Conservation (phyloP, 2,113 vertebrate species). For the Tragulus kanchil region DNA sequence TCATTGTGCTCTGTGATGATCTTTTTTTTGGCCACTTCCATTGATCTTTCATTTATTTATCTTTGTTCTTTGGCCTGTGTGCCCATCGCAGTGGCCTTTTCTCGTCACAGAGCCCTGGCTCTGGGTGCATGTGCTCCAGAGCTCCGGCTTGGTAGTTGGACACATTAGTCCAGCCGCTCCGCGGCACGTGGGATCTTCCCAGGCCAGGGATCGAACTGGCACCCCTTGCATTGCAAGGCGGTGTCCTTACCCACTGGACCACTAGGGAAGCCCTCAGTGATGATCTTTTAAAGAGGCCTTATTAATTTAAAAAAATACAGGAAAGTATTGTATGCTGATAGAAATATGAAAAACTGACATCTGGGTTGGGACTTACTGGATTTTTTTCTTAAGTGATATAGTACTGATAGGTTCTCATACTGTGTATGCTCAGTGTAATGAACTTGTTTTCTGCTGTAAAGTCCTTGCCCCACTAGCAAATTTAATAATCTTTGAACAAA, state of each 20-base stretch:
- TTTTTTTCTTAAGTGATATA: not conserved
- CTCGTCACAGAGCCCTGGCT: too few species aligned
- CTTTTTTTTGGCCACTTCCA: not conserved
- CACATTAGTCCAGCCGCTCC: too few species aligned
- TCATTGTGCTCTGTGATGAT: not conserved
- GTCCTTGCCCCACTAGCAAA: constrained; percentile 49
- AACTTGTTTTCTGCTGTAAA: constrained; percentile 48
- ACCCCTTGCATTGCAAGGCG: too few species aligned
- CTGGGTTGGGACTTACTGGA: not conserved
- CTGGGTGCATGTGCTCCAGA: too few species aligned
- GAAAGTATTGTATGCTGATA: not conserved
- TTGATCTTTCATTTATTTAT: too few species aligned
- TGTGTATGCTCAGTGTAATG: not conserved
- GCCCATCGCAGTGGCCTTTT: too few species aligned
- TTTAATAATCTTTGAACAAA: constrained; percentile 77
- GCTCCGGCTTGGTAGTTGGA: too few species aligned
- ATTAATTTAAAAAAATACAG: not conserved
- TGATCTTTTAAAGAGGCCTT: not conserved
- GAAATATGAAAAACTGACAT: not conserved
- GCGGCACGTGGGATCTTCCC: too few species aligned
- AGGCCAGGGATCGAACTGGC: too few species aligned
- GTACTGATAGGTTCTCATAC: not conserved
- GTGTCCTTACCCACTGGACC: too few species aligned
- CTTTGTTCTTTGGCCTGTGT: too few species aligned
- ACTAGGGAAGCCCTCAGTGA: not conserved